Evolutionary conservation across 1,140 invertebrate genomes (phyloP), one percentile per base, ranked within the genome.

Genomic region (Cotesia typhae): DNA sequence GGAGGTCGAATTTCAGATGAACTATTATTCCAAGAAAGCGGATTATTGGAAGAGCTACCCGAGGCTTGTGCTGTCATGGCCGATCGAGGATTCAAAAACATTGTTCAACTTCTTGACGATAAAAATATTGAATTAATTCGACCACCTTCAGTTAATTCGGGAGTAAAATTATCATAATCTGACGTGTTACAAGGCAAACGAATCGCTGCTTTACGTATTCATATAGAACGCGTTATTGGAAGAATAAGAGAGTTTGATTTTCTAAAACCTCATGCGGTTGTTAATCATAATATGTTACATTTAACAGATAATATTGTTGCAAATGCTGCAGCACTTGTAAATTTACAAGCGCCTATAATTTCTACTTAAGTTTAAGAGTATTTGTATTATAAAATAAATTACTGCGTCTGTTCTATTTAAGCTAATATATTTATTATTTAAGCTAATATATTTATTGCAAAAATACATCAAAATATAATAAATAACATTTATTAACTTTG

Each of bases 171-270:
- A 12, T 70, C 75, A 10, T 82, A 85, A 78, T 61, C 72, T 55
- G 81, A 86, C 76, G 81, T 81, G 7, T 77, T 76, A 61, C 73
- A 78, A 76, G 79, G 79, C n/a, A 87, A 81, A 75, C 77, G 74
- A 52, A 85, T 87, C 51, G 83, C 85, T 68, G 81, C 79, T 69
- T 77, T 87, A 72, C 68, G 84, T 74, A 83, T 87, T 55, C 81
- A 87, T 74, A 72, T 87, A 17, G 84, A 85, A 74, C 6, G 85
- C 36, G 79, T 83, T 0, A 85, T 87, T 53, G 60, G 79, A 55
- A 69, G 79, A 70, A 67, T 84, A 28, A 77, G 83, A 76, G 83
- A 87, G 71, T 88, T 84, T 78, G 65, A 65, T 71, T 80, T 84
- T 38, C 67, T 86, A 69, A 79, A 76, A 74, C 82, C 82, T 64